phyloP scores from a whole-genome alignment of 2,797 vertebrate species.

The Apogon hyalosoma region DNA sequence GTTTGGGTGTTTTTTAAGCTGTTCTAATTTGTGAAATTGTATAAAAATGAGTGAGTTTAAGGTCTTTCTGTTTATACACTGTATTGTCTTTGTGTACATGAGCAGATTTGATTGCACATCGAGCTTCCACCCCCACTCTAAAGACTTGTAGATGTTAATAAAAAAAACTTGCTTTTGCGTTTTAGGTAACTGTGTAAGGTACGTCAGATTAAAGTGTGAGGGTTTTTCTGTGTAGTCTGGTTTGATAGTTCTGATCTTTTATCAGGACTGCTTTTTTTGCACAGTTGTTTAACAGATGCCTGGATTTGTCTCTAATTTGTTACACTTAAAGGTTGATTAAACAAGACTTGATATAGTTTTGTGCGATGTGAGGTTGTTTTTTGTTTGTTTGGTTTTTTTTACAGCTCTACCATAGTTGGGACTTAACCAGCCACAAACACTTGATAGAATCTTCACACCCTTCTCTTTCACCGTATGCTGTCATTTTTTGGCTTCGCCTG shows the following conservation, averaged over 20 bases:
- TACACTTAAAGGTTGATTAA: background rate
- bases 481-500: no score
- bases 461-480: no score
- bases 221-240: background rate
- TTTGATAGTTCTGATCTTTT: background rate
- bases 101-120: slow-evolving; percentile 27
- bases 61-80: slow-evolving; percentile 10
- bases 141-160: background rate
- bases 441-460: no score
- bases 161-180: background rate
- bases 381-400: no score
- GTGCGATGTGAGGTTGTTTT: background rate
- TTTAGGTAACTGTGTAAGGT: background rate
- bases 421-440: no score
- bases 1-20: background rate
- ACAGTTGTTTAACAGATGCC: background rate
- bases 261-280: slow-evolving; percentile 9
- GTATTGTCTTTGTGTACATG: slow-evolving; percentile 18
- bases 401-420: background rate
- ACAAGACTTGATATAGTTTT: background rate
- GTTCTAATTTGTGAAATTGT: background rate
- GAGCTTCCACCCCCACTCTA: background rate
- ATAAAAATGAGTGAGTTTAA: background rate
- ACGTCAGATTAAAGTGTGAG: background rate
- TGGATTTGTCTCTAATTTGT: background rate